Evolutionary conservation across 2,113 vertebrate genomes (phyloP), one percentile per base, ranked within the genome.

Genomic region (Pelodiscus sinensis): DNA sequence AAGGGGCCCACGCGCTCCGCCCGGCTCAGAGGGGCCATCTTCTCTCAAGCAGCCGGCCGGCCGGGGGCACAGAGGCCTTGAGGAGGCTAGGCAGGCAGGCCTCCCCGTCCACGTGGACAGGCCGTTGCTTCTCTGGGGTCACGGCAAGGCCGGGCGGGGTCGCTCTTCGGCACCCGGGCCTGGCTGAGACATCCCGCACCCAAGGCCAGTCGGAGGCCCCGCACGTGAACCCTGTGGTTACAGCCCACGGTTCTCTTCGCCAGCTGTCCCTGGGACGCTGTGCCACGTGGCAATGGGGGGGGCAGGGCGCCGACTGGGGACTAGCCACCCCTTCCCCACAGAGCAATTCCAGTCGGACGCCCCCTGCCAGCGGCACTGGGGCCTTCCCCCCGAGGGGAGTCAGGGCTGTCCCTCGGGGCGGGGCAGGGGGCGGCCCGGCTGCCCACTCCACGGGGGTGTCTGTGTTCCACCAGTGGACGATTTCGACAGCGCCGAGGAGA

Each of bases 401-500:
- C 71, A 22, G 38, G 71, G 71, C 19, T 75, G 38, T 44, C 22
- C 68, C 31, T 6, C 9, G 71, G 71, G n/a, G 12, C 14, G 22
- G 73, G 73, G 24, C 5, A 19, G n/a, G n/a, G 11, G 38, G 21
- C 22, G 19, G 35, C 21, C 3, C 73, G 73, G 21, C 8, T 95
- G 86, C 58, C 44, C 58, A 79, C 62, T 22, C 25, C 1, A 0
- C 19, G 4, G 92, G 15, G 15, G n/a, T 31, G 73, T 31, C 31
- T 24, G 22, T 38, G 78, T 88, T 14, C 24, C 79, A 75, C 9
- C 95, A 99, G 98, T 97, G 92, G 98, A 98, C 44, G 98, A 98
- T 31, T 88, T 98, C 9, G 98, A 99, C 79, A 91, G 80, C 0
- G 54, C 87, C 18, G 98, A 98, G 84, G 97, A 99, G 94, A 97